Percentiles rank a stretch among this genome's conserved stretches.
These are phyloP conservation scores for Alsophila aescularia DNA, from an alignment of 2,888 invertebrate species.

Conservation along the genomic window DNA sequence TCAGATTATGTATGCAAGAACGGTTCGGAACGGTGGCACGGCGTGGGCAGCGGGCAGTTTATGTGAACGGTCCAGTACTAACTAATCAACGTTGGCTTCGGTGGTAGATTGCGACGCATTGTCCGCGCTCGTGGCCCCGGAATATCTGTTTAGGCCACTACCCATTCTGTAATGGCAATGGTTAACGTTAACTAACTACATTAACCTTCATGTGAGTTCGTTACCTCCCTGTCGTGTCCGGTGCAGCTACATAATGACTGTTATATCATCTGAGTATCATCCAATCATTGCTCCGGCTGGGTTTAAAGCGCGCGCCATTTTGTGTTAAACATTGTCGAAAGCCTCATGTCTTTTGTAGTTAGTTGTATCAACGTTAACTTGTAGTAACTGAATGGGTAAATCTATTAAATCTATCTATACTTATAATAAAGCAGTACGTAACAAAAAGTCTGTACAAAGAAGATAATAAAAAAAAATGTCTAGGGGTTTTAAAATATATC, in stretches of 20 bases:
- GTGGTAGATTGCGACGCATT: constrained; percentile 80
- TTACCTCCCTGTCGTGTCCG: constrained; percentile 56
- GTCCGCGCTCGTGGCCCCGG: constrained; percentile 79
- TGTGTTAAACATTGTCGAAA: constrained; percentile 11
- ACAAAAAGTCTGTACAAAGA: no score
- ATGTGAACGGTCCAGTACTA: constrained; percentile 78
- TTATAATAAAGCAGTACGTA: no score
- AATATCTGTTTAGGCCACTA: constrained; percentile 84
- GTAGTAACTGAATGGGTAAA: not conserved
- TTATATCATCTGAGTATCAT: constrained; percentile 33
- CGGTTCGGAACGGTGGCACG: constrained; percentile 68
- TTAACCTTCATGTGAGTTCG: constrained; percentile 65
- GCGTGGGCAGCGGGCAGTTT: constrained; percentile 42
- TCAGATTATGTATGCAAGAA: constrained; percentile 84
- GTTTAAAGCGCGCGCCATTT: constrained; percentile 15
- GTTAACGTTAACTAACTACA: constrained; percentile 70
- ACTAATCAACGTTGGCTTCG: constrained; percentile 82
- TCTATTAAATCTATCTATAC: no score
- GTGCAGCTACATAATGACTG: constrained; percentile 33
- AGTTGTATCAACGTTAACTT: not conserved
- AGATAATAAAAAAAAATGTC: no score
- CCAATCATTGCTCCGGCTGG: constrained; percentile 30
- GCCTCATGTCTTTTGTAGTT: not conserved
- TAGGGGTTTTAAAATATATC: no score
- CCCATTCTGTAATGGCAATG: constrained; percentile 77